These are phyloP conservation scores for Dione juno DNA, from an alignment of 2,888 invertebrate genomes.

Conservation along the genomic window DNA sequence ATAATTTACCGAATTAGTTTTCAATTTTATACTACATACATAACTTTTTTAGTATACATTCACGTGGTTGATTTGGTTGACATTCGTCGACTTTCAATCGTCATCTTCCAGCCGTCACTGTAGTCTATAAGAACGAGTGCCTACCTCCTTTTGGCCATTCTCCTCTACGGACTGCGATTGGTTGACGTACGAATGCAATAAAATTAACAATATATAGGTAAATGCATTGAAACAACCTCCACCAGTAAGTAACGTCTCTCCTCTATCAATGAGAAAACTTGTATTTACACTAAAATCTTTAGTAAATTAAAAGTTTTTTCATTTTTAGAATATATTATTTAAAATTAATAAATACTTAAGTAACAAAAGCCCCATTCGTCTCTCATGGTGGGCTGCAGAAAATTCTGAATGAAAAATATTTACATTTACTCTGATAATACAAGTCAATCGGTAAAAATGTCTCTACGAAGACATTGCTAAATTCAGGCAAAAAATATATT, in stretches of 20 bases:
- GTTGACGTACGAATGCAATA: conserved; percentile 84
- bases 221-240: conserved; percentile 80
- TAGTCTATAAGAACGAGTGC: conserved; percentile 69
- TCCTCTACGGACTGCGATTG: conserved; percentile 84
- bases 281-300: conserved; percentile 67
- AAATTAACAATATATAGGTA: conserved; percentile 83
- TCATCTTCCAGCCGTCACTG: conserved; percentile 57
- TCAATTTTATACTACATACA: neutral
- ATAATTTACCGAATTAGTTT: too few relatives aligned
- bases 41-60: neutral
- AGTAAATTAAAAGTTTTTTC: conserved; percentile 70
- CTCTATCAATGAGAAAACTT: conserved; percentile 68
- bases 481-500: conserved; percentile 77
- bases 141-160: conserved; percentile 83
- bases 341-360: conserved; percentile 71
- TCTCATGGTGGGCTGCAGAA: conserved; percentile 74
- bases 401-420: conserved; percentile 74
- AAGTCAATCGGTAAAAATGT: conserved; percentile 76
- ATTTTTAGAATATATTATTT: conserved; percentile 67
- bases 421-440: conserved; percentile 77
- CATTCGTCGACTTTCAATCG: conserved; percentile 26
- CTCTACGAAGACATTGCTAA: conserved; percentile 82
- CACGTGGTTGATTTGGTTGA: conserved; percentile 16
- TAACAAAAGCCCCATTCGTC: conserved; percentile 77
- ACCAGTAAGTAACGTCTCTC: conserved; percentile 72